Conservation (phyloP, 2,797 vertebrate species). For the Epinephelus coioides region DNA sequence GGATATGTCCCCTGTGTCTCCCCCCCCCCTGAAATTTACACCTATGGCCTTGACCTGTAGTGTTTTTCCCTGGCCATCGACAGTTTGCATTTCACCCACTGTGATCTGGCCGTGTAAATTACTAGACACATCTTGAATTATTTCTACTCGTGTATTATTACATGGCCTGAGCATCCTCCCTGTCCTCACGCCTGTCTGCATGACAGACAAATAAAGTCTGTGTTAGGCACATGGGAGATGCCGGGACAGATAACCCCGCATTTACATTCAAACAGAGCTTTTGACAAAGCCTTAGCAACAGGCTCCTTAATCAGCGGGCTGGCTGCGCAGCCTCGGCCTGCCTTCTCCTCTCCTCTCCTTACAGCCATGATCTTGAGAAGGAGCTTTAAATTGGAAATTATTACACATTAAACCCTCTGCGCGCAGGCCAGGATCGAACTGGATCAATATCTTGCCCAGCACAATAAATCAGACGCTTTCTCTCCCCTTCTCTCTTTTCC, state of each 20-base stretch:
- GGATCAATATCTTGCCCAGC: conserved; percentile 98
- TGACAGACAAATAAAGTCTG: conserved; percentile 94
- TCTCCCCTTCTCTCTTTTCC: conserved; percentile 67
- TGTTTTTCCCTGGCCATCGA: background rate
- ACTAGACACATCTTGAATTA: conserved; percentile 81
- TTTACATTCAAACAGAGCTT: conserved; percentile 98
- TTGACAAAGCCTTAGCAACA: conserved; percentile 97
- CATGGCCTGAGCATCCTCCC: conserved; percentile 86
- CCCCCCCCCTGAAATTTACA: too few species aligned
- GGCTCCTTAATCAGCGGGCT: conserved; percentile 93
- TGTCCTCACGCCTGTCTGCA: conserved; percentile 84
- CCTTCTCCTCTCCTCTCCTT: conserved; percentile 89
- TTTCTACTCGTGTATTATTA: conserved; percentile 92
- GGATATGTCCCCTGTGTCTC: too few species aligned
- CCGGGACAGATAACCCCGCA: conserved; percentile 93
- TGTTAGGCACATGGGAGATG: conserved; percentile 95
- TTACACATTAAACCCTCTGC: conserved; percentile 99
- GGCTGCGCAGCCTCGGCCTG: conserved; percentile 79
- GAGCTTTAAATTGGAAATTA: conserved; percentile 99
- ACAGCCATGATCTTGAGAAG: conserved; percentile 98
- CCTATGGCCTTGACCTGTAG: too few species aligned
- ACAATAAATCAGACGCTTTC: conserved; percentile 97
- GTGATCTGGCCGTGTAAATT: conserved; percentile 58
- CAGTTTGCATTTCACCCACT: conserved; percentile 45
- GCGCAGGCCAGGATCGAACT: conserved; percentile 93